Percentiles rank a stretch among this genome's conserved stretches.
phyloP scores from a whole-genome alignment of 1,140 invertebrate species.

The Dufourea novaeangliae region DNA sequence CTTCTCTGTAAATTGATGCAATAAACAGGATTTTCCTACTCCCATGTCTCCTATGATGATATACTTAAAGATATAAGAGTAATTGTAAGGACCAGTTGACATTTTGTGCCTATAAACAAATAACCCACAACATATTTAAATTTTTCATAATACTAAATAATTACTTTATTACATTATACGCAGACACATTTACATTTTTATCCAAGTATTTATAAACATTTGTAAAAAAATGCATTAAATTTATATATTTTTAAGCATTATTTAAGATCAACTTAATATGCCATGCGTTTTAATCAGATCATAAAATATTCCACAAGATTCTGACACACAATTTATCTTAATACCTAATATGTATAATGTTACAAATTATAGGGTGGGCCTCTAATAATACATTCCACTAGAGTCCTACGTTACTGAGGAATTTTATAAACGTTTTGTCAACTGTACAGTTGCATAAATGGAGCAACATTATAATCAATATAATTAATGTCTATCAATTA shows the following conservation, averaged over 20 bases:
- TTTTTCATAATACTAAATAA: neutral
- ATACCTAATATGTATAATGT: neutral
- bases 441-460: neutral
- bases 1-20: conserved; percentile 99
- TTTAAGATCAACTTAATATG: neutral
- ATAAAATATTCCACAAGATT: neutral
- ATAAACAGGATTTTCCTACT: conserved; percentile 98
- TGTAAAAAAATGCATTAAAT: too few relatives aligned
- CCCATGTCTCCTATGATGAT: conserved; percentile 99
- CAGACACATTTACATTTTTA: neutral
- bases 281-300: neutral
- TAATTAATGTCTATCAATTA: neutral
- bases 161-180: conserved; percentile 1
- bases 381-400: neutral
- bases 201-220: neutral
- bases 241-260: neutral
- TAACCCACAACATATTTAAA: neutral
- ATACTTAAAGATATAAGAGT: conserved; percentile 99
- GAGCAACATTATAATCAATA: neutral
- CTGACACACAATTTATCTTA: neutral
- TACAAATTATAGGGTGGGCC: neutral
- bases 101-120: conserved; percentile 82
- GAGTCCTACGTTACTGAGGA: neutral
- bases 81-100: conserved; percentile 98
- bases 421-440: neutral